Conservation (phyloP, 2,113 vertebrate genomes). For the Gopherus evgoodei region DNA sequence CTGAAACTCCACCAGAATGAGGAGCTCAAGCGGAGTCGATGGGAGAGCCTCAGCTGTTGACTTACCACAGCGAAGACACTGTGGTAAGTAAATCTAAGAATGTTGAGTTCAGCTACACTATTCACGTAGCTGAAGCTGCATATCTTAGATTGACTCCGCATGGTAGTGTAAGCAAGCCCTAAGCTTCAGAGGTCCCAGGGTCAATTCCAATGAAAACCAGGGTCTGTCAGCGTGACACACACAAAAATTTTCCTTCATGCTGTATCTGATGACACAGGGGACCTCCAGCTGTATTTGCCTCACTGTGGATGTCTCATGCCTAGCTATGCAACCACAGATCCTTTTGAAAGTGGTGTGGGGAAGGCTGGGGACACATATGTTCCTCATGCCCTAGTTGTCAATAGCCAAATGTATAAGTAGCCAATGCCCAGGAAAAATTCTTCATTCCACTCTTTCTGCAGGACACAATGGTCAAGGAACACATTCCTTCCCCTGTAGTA, state of each 20-base stretch:
- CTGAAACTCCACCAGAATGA: too few species aligned
- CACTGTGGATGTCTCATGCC: accelerated
- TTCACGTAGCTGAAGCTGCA: too few species aligned
- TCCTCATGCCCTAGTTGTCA: background rate
- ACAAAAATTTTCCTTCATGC: background rate
- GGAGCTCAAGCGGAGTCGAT: too few species aligned
- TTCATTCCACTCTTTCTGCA: background rate
- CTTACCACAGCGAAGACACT: too few species aligned
- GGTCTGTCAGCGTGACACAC: too few species aligned
- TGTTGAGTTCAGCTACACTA: too few species aligned
- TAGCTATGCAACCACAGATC: accelerated
- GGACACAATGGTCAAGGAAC: background rate
- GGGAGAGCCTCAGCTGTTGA: too few species aligned
- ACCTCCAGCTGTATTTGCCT: background rate
- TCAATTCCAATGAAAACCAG: too few species aligned
- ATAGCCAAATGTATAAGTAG: background rate
- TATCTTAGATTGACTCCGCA: too few species aligned
- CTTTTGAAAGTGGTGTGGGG: background rate
- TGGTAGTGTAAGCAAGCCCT: too few species aligned
- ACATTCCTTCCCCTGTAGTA: background rate
- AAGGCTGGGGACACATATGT: background rate
- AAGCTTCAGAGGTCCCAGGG: too few species aligned
- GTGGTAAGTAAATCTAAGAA: too few species aligned
- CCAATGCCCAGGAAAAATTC: background rate
- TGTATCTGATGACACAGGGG: background rate